phyloP scores from a whole-genome alignment of 2,797 vertebrate genomes.

The Miichthys miiuy region DNA sequence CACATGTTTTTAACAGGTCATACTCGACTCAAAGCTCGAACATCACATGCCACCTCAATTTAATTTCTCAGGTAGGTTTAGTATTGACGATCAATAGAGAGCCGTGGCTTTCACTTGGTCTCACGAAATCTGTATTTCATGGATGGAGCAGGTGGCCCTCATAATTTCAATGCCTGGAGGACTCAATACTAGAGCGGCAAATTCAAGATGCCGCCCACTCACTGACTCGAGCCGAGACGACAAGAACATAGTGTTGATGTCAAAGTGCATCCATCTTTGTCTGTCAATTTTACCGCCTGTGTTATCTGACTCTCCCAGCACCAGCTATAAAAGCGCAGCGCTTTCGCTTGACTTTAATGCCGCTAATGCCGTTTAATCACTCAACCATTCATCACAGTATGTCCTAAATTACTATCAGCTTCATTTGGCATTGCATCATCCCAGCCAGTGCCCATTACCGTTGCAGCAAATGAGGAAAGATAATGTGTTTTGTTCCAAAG shows the following conservation, averaged over 20 bases:
- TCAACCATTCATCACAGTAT: conserved; percentile 67
- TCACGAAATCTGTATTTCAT: conserved; percentile 1
- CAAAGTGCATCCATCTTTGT: conserved; percentile 61
- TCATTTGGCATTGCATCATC: conserved; percentile 63
- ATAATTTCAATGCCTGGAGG: conserved; percentile 1
- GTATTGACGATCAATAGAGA: not conserved
- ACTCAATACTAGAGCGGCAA: conserved; percentile 4
- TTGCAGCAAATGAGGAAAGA: conserved; percentile 52
- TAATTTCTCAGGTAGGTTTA: not conserved
- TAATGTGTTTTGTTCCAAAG: conserved; percentile 63
- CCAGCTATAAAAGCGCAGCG: conserved; percentile 36
- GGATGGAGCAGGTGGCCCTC: conserved; percentile 9
- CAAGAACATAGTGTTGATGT: conserved; percentile 44
- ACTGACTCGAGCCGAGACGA: not conserved
- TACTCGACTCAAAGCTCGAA: not conserved
- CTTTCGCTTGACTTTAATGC: conserved; percentile 58
- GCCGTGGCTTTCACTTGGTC: not conserved
- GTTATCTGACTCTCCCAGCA: conserved; percentile 62
- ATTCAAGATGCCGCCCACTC: conserved; percentile 47
- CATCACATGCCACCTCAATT: not conserved
- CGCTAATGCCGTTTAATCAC: conserved; percentile 69
- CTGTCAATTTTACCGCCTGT: conserved; percentile 44
- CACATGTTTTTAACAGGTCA: not conserved
- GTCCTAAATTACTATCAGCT: conserved; percentile 69
- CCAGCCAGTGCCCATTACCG: conserved; percentile 52